A percentile compares a stretch with the other conserved stretches of the same genome.
phyloP scores from a whole-genome alignment of 2,113 vertebrate genomes.

The Choloepus hoffmanni region DNA sequence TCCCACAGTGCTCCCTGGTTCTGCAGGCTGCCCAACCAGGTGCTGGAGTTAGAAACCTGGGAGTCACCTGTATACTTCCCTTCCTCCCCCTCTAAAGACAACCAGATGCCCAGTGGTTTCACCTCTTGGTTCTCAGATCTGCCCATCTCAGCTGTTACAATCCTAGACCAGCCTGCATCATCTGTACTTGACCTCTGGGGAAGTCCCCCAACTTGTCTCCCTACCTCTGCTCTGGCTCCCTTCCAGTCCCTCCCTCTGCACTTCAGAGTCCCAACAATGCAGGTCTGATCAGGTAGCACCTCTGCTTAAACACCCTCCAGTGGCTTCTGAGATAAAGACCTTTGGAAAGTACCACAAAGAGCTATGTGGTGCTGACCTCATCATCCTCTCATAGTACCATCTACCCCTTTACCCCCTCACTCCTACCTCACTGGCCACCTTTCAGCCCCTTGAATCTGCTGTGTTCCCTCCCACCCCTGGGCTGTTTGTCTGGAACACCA shows the following conservation, averaged over 20 bases:
- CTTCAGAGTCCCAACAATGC: neutral
- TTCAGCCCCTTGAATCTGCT: neutral
- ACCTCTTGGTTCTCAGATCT: neutral
- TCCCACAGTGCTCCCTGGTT: neutral
- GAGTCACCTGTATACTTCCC: neutral
- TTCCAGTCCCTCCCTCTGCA: neutral
- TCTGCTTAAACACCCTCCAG: neutral
- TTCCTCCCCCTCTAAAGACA: neutral
- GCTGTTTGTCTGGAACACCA: neutral
- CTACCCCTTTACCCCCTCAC: neutral
- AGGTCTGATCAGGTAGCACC: neutral
- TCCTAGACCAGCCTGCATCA: neutral
- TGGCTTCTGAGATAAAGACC: conserved; percentile 10
- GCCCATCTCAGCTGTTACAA: neutral
- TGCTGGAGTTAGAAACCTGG: neutral
- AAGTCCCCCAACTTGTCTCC: neutral
- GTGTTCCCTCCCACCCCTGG: neutral
- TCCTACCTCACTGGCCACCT: neutral
- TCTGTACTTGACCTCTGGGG: neutral
- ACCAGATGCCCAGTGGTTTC: neutral
- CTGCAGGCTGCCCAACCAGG: neutral
- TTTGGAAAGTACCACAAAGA: conserved; percentile 16
- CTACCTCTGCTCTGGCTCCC: neutral
- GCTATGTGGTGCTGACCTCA: neutral
- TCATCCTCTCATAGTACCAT: neutral